These are phyloP conservation scores for Toxonevra muliebris DNA, from an alignment of 2,888 invertebrate genomes.

Conservation along the genomic window DNA sequence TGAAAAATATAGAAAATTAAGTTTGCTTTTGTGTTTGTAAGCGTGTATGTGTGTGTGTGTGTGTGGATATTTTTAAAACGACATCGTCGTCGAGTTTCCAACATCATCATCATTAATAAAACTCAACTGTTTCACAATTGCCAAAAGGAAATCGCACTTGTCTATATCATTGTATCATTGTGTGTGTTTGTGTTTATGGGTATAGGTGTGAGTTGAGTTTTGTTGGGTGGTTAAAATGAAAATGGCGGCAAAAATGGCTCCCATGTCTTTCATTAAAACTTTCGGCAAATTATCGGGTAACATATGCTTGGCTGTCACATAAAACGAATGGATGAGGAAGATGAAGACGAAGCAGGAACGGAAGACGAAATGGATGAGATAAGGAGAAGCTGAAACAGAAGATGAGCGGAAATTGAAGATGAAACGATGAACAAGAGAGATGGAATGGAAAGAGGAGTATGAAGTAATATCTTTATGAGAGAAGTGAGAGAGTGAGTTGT, in stretches of 20 bases:
- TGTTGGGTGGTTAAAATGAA: conserved; percentile 17
- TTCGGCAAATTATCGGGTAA: conserved; percentile 66
- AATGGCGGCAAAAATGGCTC: conserved; percentile 58
- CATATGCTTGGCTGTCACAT: conserved; percentile 61
- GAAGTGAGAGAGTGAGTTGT: background rate
- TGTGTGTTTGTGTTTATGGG: background rate
- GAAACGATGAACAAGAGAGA: background rate
- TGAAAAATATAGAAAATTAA: too few relatives aligned
- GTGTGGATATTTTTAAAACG: too few relatives aligned
- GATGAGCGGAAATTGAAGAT: background rate
- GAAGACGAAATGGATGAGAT: background rate
- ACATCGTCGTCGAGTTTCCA: background rate
- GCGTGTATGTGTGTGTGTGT: too few relatives aligned
- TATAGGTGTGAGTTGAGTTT: conserved; percentile 5
- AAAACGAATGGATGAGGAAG: conserved; percentile 19
- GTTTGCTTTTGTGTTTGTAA: too few relatives aligned
- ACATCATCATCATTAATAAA: conserved; percentile 31
- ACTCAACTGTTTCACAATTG: conserved; percentile 36
- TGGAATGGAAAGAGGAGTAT: background rate
- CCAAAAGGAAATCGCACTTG: conserved; percentile 16
- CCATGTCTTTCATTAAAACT: conserved; percentile 65
- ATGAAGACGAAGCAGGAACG: background rate
- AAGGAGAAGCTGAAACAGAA: background rate
- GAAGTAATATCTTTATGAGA: background rate
- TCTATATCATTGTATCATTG: background rate